Percentiles rank a stretch among this genome's conserved stretches.
phyloP scores from a whole-genome alignment of 2,113 vertebrate species.

The Sus scrofa region DNA sequence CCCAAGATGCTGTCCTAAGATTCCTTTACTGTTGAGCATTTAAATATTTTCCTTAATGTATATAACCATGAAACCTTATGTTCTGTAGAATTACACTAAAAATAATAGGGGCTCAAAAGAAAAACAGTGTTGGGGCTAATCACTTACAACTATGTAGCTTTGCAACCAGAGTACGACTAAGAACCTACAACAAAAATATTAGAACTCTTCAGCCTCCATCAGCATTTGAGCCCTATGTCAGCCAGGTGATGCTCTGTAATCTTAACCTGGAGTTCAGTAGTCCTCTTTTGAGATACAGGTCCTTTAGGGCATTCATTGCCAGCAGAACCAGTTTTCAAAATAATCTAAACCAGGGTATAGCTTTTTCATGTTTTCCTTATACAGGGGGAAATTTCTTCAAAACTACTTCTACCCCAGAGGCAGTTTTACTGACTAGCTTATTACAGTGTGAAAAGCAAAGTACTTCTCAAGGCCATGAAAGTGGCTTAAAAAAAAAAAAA shows the following conservation, averaged over 20 bases:
- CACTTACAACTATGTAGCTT: not conserved
- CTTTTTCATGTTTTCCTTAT: not conserved
- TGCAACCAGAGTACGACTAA: not conserved
- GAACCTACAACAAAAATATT: not conserved
- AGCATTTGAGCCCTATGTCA: not conserved
- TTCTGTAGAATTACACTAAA: slow-evolving; percentile 33
- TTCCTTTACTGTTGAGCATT: not conserved
- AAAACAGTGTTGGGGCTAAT: not conserved
- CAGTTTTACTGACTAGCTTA: not conserved
- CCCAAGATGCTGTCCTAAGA: not conserved
- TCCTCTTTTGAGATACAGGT: not conserved
- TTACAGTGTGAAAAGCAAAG: slow-evolving; percentile 19
- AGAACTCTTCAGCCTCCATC: not conserved
- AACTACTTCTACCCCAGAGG: not conserved
- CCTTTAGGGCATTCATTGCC: not conserved
- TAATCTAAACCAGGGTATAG: not conserved
- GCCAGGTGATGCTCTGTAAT: not conserved
- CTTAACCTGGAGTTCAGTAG: not conserved
- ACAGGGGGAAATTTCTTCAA: not conserved
- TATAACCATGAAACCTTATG: not conserved
- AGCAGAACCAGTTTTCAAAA: not conserved
- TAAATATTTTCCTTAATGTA: slow-evolving; percentile 15
- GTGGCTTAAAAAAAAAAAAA: too few species aligned
- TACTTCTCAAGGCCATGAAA: not conserved
- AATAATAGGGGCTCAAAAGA: not conserved